Percentiles rank a stretch among this genome's conserved stretches.
Evolutionary conservation across 2,888 invertebrate species (phyloP).

Genomic region (Lithophane ornitopus): DNA sequence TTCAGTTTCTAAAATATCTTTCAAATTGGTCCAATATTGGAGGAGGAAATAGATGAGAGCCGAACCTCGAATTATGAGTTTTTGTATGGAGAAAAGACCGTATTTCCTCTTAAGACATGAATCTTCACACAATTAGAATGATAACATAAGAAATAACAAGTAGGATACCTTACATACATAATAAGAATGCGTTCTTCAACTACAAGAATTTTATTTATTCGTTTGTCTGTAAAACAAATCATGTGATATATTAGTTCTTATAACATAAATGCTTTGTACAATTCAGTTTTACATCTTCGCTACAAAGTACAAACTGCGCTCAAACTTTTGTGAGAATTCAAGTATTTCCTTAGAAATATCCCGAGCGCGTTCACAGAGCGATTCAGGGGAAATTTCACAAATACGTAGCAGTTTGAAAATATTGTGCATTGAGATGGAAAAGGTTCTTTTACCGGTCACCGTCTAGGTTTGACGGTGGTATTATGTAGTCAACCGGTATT

Average conservation of each 20-base stretch:
- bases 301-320: conserved; percentile 48
- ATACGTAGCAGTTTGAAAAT: conserved; percentile 40
- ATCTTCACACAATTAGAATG: not conserved
- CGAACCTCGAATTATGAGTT: no score
- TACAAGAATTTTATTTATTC: not conserved
- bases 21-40: no score
- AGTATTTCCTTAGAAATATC: conserved; percentile 54
- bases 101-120: no score
- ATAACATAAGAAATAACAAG: not conserved
- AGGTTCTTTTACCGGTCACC: conserved; percentile 17
- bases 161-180: not conserved
- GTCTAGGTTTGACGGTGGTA: not conserved
- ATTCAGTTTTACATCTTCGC: conserved; percentile 25
- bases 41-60: no score
- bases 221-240: not conserved
- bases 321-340: conserved; percentile 57
- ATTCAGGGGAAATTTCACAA: conserved; percentile 45
- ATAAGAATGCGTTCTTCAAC: not conserved
- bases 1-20: no score
- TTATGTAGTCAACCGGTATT: conserved; percentile 3
- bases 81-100: no score
- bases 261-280: conserved; percentile 32
- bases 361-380: conserved; percentile 37
- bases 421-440: conserved; percentile 49
- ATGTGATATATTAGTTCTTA: conserved; percentile 3